Evolutionary conservation across 1,140 invertebrate genomes (phyloP), one percentile per base, ranked within the genome.

Genomic region (Calephelis virginiensis): DNA sequence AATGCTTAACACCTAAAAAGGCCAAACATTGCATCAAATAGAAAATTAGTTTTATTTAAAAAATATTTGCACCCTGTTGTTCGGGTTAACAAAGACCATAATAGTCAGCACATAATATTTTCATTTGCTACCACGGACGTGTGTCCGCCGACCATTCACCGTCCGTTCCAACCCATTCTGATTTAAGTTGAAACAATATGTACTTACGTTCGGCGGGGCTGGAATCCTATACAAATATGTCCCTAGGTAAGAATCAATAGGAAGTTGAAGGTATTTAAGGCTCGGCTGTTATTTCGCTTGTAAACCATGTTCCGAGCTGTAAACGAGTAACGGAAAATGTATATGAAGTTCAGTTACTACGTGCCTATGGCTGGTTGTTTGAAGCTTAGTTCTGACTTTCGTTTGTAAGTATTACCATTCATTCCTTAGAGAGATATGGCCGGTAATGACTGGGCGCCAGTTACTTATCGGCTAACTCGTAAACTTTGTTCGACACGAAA

Each of bases 371-470:
- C 68, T 61, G 81, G 71, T 77, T 79, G 77, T 86, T 86, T 80
- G 78, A 75, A 84, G 77, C 77, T 75, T 74, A 79, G 75, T 75
- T 76, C 72, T 76, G 81, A 82, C 75, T 77, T 83, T 79, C 71
- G 82, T 77, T 81, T 76, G 80, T 80, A 80, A 84, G 80, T 78
- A 75, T 86, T 81, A 75, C 84, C 78, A 88, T 87, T 89, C 85
- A 85, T 85, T 85, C 76, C 80, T 82, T 81, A 83, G 82, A 83
- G 81, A 90, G 86, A 88, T 86, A 89, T 88, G 81, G 82, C 73
- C 76, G 76, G 78, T 89, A 87, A 88, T 88, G 86, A 88, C 77
- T 78, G 75, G 78, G 74, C 76, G 75, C 73, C 76, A 76, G 76
- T 73, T 77, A 78, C 81, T 77, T 86, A 86, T 89, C 86, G 85